Percentiles rank a stretch among this genome's conserved stretches.
Evolutionary conservation across 2,113 vertebrate genomes (phyloP).

Genomic region (Gasterosteus aculeatus): DNA sequence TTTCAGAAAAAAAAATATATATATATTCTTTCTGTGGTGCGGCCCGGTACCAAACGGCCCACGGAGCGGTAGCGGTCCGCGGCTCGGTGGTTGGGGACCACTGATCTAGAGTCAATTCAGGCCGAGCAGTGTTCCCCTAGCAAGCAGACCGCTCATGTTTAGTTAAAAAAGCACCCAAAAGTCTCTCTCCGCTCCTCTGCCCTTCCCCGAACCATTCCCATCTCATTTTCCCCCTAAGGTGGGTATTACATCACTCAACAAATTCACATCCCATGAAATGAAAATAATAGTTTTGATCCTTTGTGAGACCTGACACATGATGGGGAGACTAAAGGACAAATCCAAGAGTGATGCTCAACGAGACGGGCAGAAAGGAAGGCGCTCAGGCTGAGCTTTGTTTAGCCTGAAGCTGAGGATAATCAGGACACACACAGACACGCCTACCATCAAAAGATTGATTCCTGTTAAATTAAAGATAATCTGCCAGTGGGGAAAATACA

Average conservation of each 20-base stretch:
- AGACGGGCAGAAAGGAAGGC: background rate
- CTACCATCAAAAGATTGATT: slow-evolving; percentile 14
- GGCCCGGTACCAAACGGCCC: no score
- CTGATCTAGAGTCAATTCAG: no score
- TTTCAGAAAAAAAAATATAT: no score
- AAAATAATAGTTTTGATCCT: background rate
- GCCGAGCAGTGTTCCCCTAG: background rate
- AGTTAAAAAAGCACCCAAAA: background rate
- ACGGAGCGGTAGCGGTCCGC: no score
- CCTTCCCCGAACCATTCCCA: background rate
- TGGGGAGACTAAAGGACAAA: slow-evolving; percentile 5
- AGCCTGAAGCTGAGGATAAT: slow-evolving; percentile 11
- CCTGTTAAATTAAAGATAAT: slow-evolving; percentile 21
- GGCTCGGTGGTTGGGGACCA: no score
- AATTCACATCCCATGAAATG: background rate
- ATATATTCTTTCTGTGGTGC: no score
- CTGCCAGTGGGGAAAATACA: background rate
- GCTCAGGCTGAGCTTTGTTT: background rate
- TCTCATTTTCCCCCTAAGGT: background rate
- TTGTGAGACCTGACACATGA: background rate
- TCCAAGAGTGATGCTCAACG: background rate
- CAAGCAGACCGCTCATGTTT: background rate
- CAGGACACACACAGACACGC: background rate
- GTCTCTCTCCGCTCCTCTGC: background rate
- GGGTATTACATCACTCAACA: background rate